Percentiles rank a stretch among this genome's conserved stretches.
Evolutionary conservation across 2,888 invertebrate species (phyloP).

Genomic region (Mimumesa dahlbomi): DNA sequence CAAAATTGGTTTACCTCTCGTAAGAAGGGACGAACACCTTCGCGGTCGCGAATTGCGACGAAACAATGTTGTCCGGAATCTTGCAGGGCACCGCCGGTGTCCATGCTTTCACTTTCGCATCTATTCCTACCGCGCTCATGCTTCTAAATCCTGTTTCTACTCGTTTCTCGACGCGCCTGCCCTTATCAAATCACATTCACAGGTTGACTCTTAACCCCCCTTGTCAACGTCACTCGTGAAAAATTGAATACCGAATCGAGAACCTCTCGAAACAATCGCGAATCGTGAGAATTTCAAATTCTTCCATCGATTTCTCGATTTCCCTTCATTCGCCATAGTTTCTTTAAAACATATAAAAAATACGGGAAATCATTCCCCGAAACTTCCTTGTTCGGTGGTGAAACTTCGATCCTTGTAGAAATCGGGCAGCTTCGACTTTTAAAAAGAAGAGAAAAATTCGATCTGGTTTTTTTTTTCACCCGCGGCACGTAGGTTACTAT

Average conservation of each 20-base stretch:
- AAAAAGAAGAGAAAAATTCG: no score
- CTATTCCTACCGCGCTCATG: slow-evolving; percentile 15
- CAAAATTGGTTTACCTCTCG: slow-evolving; percentile 63
- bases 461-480: no score
- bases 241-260: background rate
- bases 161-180: background rate
- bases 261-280: background rate
- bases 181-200: background rate
- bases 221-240: background rate
- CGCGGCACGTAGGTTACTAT: no score
- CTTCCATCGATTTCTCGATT: no score
- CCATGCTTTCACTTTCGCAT: slow-evolving; percentile 55
- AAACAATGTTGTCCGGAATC: slow-evolving; percentile 64
- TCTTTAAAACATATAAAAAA: no score
- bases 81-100: slow-evolving; percentile 57
- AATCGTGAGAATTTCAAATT: background rate
- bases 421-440: no score
- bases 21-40: slow-evolving; percentile 67
- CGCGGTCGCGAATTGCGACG: slow-evolving; percentile 59
- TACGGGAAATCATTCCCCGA: no score
- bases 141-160: background rate
- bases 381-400: no score
- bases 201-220: background rate
- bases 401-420: no score
- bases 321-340: no score